Evolutionary conservation across 2,797 vertebrate species (phyloP).

Genomic region (Gymnothorax reevesii): DNA sequence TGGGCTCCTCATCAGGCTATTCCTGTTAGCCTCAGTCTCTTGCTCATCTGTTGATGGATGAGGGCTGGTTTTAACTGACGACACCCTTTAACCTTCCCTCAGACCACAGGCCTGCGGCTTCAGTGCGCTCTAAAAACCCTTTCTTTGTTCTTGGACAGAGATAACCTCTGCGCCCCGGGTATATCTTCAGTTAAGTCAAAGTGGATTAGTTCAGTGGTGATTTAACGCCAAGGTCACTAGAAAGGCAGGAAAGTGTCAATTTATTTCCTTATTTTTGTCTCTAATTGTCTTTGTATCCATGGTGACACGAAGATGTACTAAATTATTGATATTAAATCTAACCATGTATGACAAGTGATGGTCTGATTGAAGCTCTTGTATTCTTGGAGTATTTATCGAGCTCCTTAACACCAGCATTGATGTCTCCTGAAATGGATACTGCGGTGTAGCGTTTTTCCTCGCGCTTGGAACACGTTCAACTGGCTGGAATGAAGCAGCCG

Average conservation of each 20-base stretch:
- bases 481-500: neutral
- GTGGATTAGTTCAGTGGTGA: conserved; percentile 17
- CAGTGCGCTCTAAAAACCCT: neutral
- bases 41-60: neutral
- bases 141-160: neutral
- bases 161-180: too few relatives aligned
- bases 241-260: neutral
- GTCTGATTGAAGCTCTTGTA: neutral
- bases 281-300: neutral
- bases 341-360: neutral
- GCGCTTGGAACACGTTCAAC: neutral
- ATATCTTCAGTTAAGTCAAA: too few relatives aligned
- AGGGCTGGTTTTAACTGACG: neutral
- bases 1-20: neutral
- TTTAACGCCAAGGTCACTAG: neutral
- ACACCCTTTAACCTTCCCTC: neutral
- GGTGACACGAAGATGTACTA: neutral
- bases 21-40: neutral
- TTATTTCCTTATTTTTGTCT: neutral
- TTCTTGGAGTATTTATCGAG: neutral
- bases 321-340: neutral
- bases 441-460: neutral
- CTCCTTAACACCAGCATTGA: neutral
- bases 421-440: neutral
- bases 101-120: neutral